These are phyloP conservation scores for Chydorus sphaericus DNA, from an alignment of 2,888 invertebrate genomes.

Conservation along the genomic window DNA sequence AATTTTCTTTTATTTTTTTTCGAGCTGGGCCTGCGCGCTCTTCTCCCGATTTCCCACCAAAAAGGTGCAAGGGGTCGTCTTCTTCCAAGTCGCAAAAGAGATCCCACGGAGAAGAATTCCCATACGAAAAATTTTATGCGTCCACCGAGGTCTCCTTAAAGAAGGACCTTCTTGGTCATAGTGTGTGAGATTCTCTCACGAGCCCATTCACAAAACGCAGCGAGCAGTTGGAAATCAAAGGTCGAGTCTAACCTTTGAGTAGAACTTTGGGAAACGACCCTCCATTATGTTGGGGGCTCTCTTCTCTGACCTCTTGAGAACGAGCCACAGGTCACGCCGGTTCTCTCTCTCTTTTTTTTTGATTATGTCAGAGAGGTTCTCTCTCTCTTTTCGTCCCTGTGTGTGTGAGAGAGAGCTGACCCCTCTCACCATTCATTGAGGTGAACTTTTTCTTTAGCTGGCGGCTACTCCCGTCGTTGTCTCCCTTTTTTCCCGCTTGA, in stretches of 20 bases:
- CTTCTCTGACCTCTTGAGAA: conserved; percentile 6
- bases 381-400: not conserved
- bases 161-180: too few species aligned
- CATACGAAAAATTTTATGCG: too few species aligned
- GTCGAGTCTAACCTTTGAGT: not conserved
- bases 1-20: too few species aligned
- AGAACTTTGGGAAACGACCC: not conserved
- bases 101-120: too few species aligned
- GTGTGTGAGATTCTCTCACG: conserved; percentile 2
- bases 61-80: too few species aligned
- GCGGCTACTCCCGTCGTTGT: not conserved
- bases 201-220: conserved; percentile 1
- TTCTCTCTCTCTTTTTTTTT: not conserved
- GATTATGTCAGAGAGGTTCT: too few species aligned
- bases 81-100: too few species aligned
- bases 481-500: not conserved
- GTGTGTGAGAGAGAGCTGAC: conserved; percentile 2
- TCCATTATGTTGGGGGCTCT: conserved; percentile 3
- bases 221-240: not conserved
- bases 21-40: too few species aligned
- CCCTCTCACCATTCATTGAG: conserved; percentile 1
- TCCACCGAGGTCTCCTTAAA: too few species aligned
- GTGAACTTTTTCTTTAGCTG: not conserved
- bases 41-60: too few species aligned
- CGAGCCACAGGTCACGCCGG: conserved; percentile 5